Percentiles rank a stretch among this genome's conserved stretches.
Conservation (phyloP, 2,888 invertebrate species). For the Alcis repandata region DNA sequence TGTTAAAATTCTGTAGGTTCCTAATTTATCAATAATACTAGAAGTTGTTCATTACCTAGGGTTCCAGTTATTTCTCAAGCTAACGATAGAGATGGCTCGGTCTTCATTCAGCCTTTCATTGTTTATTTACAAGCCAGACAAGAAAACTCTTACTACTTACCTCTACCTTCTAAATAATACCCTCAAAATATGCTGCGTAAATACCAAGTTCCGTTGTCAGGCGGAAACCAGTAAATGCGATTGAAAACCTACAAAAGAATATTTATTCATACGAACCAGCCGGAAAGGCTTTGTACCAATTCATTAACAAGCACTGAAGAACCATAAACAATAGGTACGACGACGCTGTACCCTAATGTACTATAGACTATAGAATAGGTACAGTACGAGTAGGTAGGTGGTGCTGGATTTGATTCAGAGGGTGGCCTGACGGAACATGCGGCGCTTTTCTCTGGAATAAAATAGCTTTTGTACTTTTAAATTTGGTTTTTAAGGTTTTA, state of each 20-base stretch:
- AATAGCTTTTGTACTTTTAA: not conserved
- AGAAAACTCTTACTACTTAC: not conserved
- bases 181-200: not conserved
- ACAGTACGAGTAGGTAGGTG: too few species aligned
- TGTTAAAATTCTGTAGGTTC: too few species aligned
- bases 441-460: not conserved
- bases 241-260: slow-evolving; percentile 1
- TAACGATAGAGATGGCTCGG: too few species aligned
- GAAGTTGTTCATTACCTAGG: too few species aligned
- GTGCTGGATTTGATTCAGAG: slow-evolving; percentile 5
- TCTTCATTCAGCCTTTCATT: not conserved
- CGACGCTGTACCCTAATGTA: not conserved
- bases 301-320: slow-evolving; percentile 20
- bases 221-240: slow-evolving; percentile 6
- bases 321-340: slow-evolving; percentile 1
- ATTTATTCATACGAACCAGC: not conserved
- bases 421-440: slow-evolving; percentile 7
- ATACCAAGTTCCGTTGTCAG: not conserved
- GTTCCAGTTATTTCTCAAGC: too few species aligned
- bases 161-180: not conserved
- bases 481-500: too few species aligned
- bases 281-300: slow-evolving; percentile 11
- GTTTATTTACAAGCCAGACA: not conserved
- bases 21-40: too few species aligned
- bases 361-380: not conserved